These are phyloP conservation scores for Eupithecia vulgata DNA, from an alignment of 2,888 invertebrate species.

Conservation along the genomic window DNA sequence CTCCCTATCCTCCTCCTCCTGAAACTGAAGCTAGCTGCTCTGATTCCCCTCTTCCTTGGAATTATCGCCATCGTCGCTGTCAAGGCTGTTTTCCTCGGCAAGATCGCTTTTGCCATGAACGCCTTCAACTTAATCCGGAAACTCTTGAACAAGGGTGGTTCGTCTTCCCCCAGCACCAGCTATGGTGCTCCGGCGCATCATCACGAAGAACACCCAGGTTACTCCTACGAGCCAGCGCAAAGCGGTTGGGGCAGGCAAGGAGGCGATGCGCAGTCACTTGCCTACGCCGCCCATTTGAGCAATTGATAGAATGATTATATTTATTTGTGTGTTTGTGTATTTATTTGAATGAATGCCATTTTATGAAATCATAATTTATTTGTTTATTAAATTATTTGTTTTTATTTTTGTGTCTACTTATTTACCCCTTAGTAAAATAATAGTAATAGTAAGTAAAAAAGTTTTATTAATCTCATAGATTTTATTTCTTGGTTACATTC, in stretches of 20 bases:
- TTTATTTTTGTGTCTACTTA: constrained; percentile 29
- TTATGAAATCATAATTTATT: constrained; percentile 74
- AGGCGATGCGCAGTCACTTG: constrained; percentile 86
- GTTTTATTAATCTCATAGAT: background rate
- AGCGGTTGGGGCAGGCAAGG: constrained; percentile 87
- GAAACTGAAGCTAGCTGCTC: constrained; percentile 90
- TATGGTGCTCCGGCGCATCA: constrained; percentile 85
- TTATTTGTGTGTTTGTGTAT: constrained; percentile 60
- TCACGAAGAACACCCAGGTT: constrained; percentile 83
- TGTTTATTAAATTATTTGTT: constrained; percentile 58
- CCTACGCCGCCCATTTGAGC: constrained; percentile 82
- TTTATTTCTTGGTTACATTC: constrained; percentile 27
- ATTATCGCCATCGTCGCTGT: constrained; percentile 90
- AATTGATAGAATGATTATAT: constrained; percentile 54
- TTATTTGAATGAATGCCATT: constrained; percentile 62
- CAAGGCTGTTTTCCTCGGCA: constrained; percentile 93
- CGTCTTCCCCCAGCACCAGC: constrained; percentile 75
- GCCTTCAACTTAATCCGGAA: constrained; percentile 87
- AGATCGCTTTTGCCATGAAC: constrained; percentile 91
- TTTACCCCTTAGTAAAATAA: background rate
- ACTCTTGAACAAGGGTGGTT: constrained; percentile 82
- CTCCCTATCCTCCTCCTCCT: constrained; percentile 89
- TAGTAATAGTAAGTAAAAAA: background rate
- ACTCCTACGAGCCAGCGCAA: constrained; percentile 79
- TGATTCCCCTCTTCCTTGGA: constrained; percentile 90